These are phyloP conservation scores for Pterois miles DNA, from an alignment of 2,797 vertebrate genomes.

Conservation along the genomic window DNA sequence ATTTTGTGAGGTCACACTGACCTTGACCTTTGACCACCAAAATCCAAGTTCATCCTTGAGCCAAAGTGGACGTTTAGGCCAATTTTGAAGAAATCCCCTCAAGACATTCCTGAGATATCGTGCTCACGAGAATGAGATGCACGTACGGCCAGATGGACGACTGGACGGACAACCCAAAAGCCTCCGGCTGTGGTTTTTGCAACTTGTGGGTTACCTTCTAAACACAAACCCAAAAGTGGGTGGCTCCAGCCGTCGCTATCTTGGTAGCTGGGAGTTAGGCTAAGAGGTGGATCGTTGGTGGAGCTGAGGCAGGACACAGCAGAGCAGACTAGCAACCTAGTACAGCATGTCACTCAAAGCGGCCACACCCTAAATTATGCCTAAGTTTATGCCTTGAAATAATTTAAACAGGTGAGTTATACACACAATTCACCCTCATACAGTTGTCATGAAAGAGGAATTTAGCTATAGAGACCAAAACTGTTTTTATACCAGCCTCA, in stretches of 20 bases:
- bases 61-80: not conserved
- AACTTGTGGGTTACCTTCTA: no score
- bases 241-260: no score
- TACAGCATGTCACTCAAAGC: no score
- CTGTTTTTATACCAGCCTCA: not conserved
- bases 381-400: not conserved
- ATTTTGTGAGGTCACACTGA: not conserved
- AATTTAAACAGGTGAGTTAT: not conserved
- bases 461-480: no score
- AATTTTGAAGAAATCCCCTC: not conserved
- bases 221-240: no score
- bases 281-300: no score
- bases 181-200: not conserved
- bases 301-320: no score
- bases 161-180: not conserved
- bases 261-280: no score
- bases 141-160: accelerated
- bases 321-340: no score
- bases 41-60: not conserved
- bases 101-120: not conserved
- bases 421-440: not conserved
- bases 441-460: not conserved
- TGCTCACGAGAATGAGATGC: not conserved
- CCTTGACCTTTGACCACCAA: not conserved
- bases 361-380: not conserved